These are phyloP conservation scores for Lithophane ornitopus DNA, from an alignment of 2,888 invertebrate genomes.

Conservation along the genomic window DNA sequence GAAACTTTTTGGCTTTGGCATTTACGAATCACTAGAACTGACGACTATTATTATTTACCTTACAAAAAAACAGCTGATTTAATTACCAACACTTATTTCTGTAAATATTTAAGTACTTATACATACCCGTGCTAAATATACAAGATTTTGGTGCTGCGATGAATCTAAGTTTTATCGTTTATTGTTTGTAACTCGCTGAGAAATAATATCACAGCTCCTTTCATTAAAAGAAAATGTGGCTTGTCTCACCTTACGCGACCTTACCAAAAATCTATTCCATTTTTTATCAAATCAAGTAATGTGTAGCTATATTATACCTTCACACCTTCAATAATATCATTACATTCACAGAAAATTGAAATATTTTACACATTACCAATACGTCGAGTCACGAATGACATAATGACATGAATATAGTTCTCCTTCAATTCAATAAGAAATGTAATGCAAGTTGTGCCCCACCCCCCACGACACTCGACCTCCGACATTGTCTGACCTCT, in stretches of 20 bases:
- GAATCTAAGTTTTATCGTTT: background rate
- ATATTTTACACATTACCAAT: background rate
- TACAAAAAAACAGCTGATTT: background rate
- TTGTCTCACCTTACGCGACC: background rate
- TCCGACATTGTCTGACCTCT: constrained; percentile 36
- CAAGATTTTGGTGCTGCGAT: background rate
- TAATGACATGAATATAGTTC: constrained; percentile 26
- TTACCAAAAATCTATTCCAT: too few species aligned
- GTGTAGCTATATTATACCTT: constrained; percentile 3
- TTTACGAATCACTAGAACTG: too few species aligned
- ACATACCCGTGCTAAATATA: background rate
- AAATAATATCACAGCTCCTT: background rate
- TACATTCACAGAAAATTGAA: constrained; percentile 14
- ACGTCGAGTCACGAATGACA: background rate
- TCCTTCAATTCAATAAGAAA: constrained; percentile 9
- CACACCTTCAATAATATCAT: constrained; percentile 5
- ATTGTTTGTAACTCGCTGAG: background rate
- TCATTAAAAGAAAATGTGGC: background rate
- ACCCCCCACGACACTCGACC: constrained; percentile 3
- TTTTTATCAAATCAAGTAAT: constrained; percentile 13
- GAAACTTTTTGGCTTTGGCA: background rate
- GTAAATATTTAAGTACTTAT: too few species aligned
- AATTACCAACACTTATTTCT: too few species aligned
- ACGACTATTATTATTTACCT: too few species aligned
- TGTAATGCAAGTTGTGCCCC: constrained; percentile 12